phyloP scores from a whole-genome alignment of 2,113 vertebrate genomes.

The Oreotrochilus melanogaster region DNA sequence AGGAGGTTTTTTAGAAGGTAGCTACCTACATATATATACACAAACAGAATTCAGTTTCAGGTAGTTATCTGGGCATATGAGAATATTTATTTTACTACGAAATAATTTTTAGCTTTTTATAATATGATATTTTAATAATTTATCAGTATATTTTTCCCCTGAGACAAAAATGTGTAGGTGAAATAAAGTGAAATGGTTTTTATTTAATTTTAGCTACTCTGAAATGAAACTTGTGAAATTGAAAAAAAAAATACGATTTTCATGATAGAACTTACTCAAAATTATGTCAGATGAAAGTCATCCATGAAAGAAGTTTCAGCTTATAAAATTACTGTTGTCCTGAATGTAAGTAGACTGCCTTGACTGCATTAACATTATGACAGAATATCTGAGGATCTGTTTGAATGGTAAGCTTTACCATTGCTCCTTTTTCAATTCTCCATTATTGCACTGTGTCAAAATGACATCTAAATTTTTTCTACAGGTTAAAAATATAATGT shows the following conservation, averaged over 20 bases:
- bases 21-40: not conserved
- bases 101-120: not conserved
- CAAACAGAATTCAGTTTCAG: not conserved
- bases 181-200: not conserved
- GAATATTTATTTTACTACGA: not conserved
- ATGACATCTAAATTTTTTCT: not conserved
- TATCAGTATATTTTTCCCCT: not conserved
- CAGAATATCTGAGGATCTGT: not conserved
- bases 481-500: not conserved
- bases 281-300: not conserved
- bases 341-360: not conserved
- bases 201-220: not conserved
- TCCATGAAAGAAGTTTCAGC: not conserved
- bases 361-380: not conserved
- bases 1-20: not conserved
- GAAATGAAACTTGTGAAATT: not conserved
- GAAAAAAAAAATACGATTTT: not conserved
- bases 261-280: not conserved
- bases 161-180: not conserved
- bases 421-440: not conserved
- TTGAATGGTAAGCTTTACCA: not conserved
- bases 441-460: not conserved
- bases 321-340: not conserved
- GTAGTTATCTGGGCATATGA: not conserved
- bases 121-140: not conserved